Evolutionary conservation across 1,140 invertebrate species (phyloP).

Genomic region (Battus philenor): DNA sequence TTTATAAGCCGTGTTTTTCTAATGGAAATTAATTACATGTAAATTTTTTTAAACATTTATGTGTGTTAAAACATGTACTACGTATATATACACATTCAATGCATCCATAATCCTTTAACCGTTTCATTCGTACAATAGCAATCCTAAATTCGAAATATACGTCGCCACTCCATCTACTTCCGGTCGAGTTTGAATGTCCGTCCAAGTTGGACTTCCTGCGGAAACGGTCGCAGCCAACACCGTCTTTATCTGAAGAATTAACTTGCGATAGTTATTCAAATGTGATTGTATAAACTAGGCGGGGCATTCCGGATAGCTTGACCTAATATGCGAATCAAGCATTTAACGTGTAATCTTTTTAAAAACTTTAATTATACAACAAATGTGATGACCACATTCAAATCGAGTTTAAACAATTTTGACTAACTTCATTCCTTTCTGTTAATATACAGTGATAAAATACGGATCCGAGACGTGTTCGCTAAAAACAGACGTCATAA

Average conservation of each 20-base stretch:
- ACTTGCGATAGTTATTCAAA: constrained; percentile 70
- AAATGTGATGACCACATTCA: too few relatives aligned
- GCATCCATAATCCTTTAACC: constrained; percentile 8
- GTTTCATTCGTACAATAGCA: constrained; percentile 38
- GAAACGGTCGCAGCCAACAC: constrained; percentile 60
- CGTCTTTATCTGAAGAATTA: constrained; percentile 73
- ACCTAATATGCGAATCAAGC: constrained; percentile 21
- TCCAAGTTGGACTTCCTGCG: constrained; percentile 68
- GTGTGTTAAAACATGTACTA: not conserved
- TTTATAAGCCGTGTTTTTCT: too few relatives aligned
- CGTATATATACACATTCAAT: too few relatives aligned
- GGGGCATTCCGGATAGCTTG: constrained; percentile 25
- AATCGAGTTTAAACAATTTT: not conserved
- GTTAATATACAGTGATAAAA: too few relatives aligned
- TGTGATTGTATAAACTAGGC: constrained; percentile 33
- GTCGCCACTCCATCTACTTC: constrained; percentile 65
- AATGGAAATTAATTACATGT: too few relatives aligned
- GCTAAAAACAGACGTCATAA: too few relatives aligned
- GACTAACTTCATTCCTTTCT: too few relatives aligned
- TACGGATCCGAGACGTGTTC: too few relatives aligned
- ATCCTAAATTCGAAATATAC: constrained; percentile 72
- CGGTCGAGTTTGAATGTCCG: constrained; percentile 70
- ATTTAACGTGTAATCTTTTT: too few relatives aligned
- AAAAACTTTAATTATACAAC: too few relatives aligned
- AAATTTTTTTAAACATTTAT: too few relatives aligned